Percentiles rank a stretch among this genome's conserved stretches.
These are phyloP conservation scores for Thumatha senex DNA, from an alignment of 2,888 invertebrate species.

Conservation along the genomic window DNA sequence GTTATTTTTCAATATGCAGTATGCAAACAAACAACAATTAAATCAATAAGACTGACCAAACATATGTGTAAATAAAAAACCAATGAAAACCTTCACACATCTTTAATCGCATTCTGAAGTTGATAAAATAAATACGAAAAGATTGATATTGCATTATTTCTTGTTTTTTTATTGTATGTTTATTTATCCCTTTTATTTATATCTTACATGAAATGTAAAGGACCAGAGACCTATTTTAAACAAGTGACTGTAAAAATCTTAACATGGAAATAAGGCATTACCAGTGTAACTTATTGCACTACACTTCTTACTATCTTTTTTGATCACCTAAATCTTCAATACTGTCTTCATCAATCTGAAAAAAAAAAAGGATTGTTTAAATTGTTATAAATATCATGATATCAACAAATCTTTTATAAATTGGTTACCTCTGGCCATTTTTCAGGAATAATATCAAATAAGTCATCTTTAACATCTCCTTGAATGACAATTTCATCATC, in stretches of 20 bases:
- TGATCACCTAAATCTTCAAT: constrained; percentile 97
- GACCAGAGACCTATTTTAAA: neutral
- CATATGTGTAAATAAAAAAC: neutral
- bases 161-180: constrained; percentile 7
- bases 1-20: no score
- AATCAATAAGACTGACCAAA: no score
- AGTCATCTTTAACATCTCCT: constrained; percentile 99
- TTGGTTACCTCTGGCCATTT: constrained; percentile 97
- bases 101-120: constrained; percentile 36
- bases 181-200: no score
- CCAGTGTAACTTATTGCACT: constrained; percentile 21
- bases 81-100: constrained; percentile 9
- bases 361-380: constrained; percentile 6
- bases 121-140: constrained; percentile 44
- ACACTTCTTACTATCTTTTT: constrained; percentile 87
- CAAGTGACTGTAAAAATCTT: neutral
- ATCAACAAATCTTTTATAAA: no score
- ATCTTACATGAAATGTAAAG: neutral
- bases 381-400: no score
- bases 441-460: constrained; percentile 98
- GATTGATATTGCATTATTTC: constrained; percentile 49
- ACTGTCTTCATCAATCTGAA: constrained; percentile 90
- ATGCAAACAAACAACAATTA: no score
- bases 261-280: constrained; percentile 42
- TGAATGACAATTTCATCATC: constrained; percentile 99